phyloP scores from a whole-genome alignment of 2,797 vertebrate genomes.

The Xenops minutus region DNA sequence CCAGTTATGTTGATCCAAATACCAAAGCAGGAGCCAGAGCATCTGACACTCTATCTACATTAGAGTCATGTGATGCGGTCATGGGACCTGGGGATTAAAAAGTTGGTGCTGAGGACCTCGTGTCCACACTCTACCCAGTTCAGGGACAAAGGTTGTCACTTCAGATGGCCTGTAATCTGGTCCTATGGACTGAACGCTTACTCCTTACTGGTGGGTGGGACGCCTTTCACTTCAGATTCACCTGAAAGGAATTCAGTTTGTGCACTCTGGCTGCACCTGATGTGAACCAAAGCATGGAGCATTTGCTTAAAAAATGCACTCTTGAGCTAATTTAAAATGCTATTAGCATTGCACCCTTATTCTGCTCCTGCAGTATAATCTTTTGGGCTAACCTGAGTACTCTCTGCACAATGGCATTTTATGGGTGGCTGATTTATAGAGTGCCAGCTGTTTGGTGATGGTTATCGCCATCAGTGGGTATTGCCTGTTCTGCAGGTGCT shows the following conservation, averaged over 20 bases:
- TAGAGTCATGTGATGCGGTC: background rate
- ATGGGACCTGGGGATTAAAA: background rate
- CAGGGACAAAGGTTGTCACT: background rate
- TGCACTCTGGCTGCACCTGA: background rate
- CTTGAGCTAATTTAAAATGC: background rate
- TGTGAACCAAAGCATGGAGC: background rate
- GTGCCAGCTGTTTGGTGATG: background rate
- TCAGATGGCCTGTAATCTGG: background rate
- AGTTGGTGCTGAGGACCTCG: background rate
- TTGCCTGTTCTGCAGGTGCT: background rate
- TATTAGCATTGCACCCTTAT: background rate
- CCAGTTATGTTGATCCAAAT: background rate
- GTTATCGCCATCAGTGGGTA: background rate
- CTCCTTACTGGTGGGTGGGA: background rate
- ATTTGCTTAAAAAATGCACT: background rate
- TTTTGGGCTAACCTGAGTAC: background rate
- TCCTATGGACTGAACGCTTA: background rate
- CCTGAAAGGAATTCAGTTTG: background rate
- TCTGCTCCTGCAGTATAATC: background rate
- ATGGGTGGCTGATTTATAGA: background rate
- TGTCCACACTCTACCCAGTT: background rate
- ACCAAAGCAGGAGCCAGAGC: background rate
- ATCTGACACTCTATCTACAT: background rate
- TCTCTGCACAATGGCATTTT: background rate
- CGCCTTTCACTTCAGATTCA: background rate